A percentile compares a stretch with the other conserved stretches of the same genome.
phyloP scores from a whole-genome alignment of 2,113 vertebrate genomes.

The Psittacus erithacus region DNA sequence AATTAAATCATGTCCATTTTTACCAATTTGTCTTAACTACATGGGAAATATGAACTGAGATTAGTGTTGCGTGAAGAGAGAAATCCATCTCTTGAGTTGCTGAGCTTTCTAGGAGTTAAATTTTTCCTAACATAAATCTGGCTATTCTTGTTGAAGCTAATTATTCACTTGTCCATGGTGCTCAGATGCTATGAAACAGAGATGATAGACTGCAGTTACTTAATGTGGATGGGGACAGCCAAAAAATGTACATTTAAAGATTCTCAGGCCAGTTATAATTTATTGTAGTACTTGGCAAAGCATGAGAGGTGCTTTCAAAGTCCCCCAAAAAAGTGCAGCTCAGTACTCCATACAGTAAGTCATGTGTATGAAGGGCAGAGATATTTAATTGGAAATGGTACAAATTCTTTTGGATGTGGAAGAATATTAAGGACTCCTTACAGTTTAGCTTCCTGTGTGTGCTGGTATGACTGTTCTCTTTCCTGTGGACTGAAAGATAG shows the following conservation, averaged over 20 bases:
- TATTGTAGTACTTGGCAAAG: background rate
- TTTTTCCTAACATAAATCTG: constrained; percentile 54
- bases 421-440: background rate
- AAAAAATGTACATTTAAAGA: constrained; percentile 31
- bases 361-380: background rate
- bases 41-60: constrained; percentile 53
- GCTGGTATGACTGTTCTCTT: background rate
- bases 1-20: constrained; percentile 58
- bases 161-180: constrained; percentile 45
- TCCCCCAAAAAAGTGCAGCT: background rate
- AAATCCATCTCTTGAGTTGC: constrained; percentile 31
- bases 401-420: background rate
- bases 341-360: background rate
- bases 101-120: constrained; percentile 62
- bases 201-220: constrained; percentile 55
- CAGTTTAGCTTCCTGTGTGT: background rate
- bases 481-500: background rate
- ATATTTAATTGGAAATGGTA: background rate
- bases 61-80: constrained; percentile 55
- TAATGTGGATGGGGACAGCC: constrained; percentile 12
- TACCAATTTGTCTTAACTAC: constrained; percentile 54
- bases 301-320: background rate
- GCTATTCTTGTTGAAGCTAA: constrained; percentile 47
- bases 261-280: background rate
- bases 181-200: constrained; percentile 32